These are phyloP conservation scores for Nymphalis urticae DNA, from an alignment of 2,888 invertebrate species.

Conservation along the genomic window DNA sequence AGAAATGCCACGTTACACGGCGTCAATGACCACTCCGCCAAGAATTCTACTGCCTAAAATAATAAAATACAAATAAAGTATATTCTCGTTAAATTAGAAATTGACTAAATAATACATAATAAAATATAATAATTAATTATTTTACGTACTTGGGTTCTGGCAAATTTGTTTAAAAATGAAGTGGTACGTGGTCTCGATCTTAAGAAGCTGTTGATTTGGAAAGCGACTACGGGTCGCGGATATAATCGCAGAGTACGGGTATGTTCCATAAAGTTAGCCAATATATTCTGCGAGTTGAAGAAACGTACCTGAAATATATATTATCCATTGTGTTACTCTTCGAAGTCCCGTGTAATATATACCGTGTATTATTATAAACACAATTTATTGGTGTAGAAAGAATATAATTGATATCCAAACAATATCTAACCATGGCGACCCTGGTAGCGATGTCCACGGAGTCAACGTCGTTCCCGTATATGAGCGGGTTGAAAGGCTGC, in stretches of 20 bases:
- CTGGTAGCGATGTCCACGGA: constrained; percentile 99
- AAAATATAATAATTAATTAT: background rate
- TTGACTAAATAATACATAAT: constrained; percentile 13
- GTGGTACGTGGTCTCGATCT: constrained; percentile 95
- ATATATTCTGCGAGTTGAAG: constrained; percentile 97
- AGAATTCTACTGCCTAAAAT: constrained; percentile 95
- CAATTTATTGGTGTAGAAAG: background rate
- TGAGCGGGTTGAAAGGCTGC: constrained; percentile 90
- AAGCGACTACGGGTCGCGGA: constrained; percentile 98
- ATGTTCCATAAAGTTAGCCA: constrained; percentile 99
- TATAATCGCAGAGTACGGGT: constrained; percentile 97
- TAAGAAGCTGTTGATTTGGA: constrained; percentile 98
- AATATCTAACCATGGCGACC: constrained; percentile 92
- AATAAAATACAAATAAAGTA: background rate
- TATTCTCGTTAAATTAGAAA: background rate
- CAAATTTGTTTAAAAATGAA: constrained; percentile 94
- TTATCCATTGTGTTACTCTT: too few species aligned
- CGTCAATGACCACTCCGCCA: constrained; percentile 98
- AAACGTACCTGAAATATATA: constrained; percentile 87
- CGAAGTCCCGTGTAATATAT: background rate
- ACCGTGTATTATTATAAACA: too few species aligned
- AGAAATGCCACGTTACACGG: constrained; percentile 99
- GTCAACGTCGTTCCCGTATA: constrained; percentile 97
- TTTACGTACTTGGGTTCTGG: constrained; percentile 90
- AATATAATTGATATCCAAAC: background rate